Evolutionary conservation across 2,888 invertebrate species (phyloP).

Genomic region (Cheilosia scutellata): DNA sequence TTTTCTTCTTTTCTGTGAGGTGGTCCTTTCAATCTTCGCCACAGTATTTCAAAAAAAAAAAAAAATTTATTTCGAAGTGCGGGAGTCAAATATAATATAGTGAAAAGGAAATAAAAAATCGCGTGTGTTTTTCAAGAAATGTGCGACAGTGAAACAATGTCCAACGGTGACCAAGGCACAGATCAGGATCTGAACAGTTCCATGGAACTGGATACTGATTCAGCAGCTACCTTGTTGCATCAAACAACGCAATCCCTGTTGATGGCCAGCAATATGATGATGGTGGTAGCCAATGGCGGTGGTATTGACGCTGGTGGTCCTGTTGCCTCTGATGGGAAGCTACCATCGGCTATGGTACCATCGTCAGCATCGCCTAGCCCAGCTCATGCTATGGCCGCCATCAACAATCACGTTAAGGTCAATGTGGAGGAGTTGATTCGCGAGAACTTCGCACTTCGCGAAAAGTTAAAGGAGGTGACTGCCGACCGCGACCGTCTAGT

Average conservation of each 20-base stretch:
- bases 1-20: background rate
- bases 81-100: slow-evolving; percentile 6
- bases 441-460: slow-evolving; percentile 81
- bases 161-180: slow-evolving; percentile 38
- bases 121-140: slow-evolving; percentile 27
- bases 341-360: slow-evolving; percentile 45
- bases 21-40: background rate
- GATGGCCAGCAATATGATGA: slow-evolving; percentile 82
- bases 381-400: slow-evolving; percentile 54
- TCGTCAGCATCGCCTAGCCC: slow-evolving; percentile 56
- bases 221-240: slow-evolving; percentile 77
- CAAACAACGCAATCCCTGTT: slow-evolving; percentile 82
- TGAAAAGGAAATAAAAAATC: background rate
- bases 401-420: slow-evolving; percentile 76
- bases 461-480: slow-evolving; percentile 82
- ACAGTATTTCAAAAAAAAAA: background rate
- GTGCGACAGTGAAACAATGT: slow-evolving; percentile 69
- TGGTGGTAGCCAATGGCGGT: slow-evolving; percentile 77
- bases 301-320: slow-evolving; percentile 50
- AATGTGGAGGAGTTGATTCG: slow-evolving; percentile 82
- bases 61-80: background rate
- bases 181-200: slow-evolving; percentile 48
- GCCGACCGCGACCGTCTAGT: slow-evolving; percentile 82
- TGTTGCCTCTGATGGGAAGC: slow-evolving; percentile 46
- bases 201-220: slow-evolving; percentile 52